Evolutionary conservation across 2,797 vertebrate genomes (phyloP), one percentile per base, ranked within the genome.

Genomic region (Lagodon rhomboides): DNA sequence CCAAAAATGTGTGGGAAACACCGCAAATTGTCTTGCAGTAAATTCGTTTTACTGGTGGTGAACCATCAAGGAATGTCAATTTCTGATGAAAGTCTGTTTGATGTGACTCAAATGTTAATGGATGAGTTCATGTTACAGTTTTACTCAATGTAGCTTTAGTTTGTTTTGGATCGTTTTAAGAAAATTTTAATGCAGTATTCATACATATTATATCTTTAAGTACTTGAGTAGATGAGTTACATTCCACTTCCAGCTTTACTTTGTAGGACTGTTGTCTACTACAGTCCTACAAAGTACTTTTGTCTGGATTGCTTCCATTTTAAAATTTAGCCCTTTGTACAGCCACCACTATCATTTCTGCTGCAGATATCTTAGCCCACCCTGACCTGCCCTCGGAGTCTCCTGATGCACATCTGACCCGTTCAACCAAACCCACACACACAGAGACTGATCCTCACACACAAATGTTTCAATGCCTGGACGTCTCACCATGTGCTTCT

Each of bases 401-500:
- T 64, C 54, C 61, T 68, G 59, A 51, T 69, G 43, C 53, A 74
- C 4, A 5, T 73, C 67, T 73, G 74, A 81, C 68, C 64, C 53
- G 23, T 17, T 51, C 38, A 44, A 68, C 38, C 49, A 77, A 47
- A 23, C 67, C 15, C 30, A 34, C 30, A 34, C 30, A 34, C 30
- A 34, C 30, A 34, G 5, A 34, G 30, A 34, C 34, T 61, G 20
- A 18, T 72, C 54, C 44, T 68, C 65, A 73, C 63, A 77, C 51
- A 79, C 53, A 79, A 72, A 81, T 75, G 75, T 68, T 84, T 75
- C 73, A 77, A 54, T 64, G 41, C 59, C 66, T 61, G 41, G 46
- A 73, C 20, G 4, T 75, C 56, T 87, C 66, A 27, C 67, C 90
- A 91, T 94, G 83, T 93, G 93, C 90, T 93, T 93, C 84, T 78